Evolutionary conservation across 2,113 vertebrate genomes (phyloP).

Genomic region (Eurypyga helias): DNA sequence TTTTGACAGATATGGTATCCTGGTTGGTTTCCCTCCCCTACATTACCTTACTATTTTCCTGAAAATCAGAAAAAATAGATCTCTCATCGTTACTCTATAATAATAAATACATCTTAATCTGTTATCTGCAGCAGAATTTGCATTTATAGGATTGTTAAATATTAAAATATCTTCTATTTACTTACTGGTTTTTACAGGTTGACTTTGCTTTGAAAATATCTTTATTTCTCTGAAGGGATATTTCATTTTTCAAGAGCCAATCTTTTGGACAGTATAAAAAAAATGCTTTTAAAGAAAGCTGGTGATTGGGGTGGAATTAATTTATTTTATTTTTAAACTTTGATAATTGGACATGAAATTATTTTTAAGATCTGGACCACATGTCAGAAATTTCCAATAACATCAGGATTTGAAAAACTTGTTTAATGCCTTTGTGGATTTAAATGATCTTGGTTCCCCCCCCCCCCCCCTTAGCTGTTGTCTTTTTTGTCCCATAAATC

Average conservation of each 20-base stretch:
- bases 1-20: not conserved
- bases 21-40: not conserved
- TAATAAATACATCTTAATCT: not conserved
- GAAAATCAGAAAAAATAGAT: not conserved
- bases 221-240: not conserved
- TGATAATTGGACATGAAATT: not conserved
- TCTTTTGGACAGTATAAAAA: not conserved
- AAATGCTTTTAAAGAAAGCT: not conserved
- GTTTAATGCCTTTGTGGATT: not conserved
- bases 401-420: not conserved
- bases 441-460: not conserved
- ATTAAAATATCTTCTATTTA: not conserved
- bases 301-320: not conserved
- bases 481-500: not conserved
- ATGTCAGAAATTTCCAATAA: not conserved
- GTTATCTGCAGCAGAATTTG: not conserved
- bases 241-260: not conserved
- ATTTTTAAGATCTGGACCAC: not conserved
- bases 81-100: not conserved
- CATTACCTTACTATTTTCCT: not conserved
- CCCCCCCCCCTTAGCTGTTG: not conserved
- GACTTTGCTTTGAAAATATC: not conserved
- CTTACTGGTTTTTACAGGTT: not conserved
- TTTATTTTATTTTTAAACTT: not conserved
- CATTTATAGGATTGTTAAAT: not conserved